Evolutionary conservation across 2,888 invertebrate species (phyloP), one percentile per base, ranked within the genome.

Genomic region (Lacanobia wlatinum): DNA sequence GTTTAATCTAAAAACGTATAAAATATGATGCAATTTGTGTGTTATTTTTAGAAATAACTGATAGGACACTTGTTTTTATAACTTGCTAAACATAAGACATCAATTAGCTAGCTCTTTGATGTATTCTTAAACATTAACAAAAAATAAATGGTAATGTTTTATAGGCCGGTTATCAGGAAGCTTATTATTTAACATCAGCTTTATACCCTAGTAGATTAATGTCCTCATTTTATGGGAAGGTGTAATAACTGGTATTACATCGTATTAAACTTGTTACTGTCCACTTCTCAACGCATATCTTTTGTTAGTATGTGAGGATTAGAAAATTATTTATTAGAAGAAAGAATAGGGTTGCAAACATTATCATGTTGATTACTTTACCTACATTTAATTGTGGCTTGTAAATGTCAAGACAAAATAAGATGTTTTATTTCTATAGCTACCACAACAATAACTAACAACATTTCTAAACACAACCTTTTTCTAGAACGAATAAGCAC

Each of bases 1-100:
- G 16, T 48, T 14, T 46, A 52, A 64, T 70, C 16, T 58, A 52
- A 58, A 78, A 75, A 16, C 46, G n/a, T 58, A 53, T 55, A 53
- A 59, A 16, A 18, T 48, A 70, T 23, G 62, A 38, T 12, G 64
- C 61, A 78, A 56, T 73, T 56, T 23, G n/a, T 40, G 12, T 12
- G 7, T 48, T 65, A 61, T 52, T 52, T 72, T 55, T 50, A 72
- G 16, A 72, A 46, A 52, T 72, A 56, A 52, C 55, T 52, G 12
- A 72, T n/a, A 34, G 48, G 2, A 43, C 43, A 55, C 63, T 59
- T 40, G 38, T 72, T 78, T n/a, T 78, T 72, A 61, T 61, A 64
- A 55, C 38, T 60, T 52, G 23, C 21, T 64, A 56, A 64, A 40
- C 21, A 65, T 28, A 55, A 18, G 48, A 61, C 56, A 52, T 48